Evolutionary conservation across 2,113 vertebrate genomes (phyloP).

Genomic region (Aspiorhynchus laticeps): DNA sequence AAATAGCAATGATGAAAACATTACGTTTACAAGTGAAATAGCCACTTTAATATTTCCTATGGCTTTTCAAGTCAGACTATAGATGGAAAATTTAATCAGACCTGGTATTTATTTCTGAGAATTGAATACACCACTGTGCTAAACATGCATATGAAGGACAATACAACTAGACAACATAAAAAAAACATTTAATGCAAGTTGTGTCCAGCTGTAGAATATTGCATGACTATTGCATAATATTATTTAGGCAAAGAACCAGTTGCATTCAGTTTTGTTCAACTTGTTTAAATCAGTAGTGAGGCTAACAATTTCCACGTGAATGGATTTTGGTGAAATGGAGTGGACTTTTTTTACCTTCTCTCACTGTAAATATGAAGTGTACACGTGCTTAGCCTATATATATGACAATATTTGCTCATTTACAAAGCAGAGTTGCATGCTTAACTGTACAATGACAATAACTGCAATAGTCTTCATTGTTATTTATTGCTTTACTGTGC

Average conservation of each 20-base stretch:
- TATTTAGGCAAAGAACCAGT: neutral
- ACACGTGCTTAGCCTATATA: neutral
- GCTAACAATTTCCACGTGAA: neutral
- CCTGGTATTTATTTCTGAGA: neutral
- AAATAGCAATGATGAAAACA: constrained; percentile 8
- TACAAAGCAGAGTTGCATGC: neutral
- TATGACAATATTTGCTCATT: neutral
- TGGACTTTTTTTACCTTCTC: neutral
- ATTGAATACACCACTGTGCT: neutral
- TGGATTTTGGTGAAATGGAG: neutral
- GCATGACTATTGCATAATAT: neutral
- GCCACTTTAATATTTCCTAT: neutral
- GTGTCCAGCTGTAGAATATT: neutral
- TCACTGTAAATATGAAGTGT: neutral
- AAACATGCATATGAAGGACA: neutral
- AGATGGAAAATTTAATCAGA: neutral
- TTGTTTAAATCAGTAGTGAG: neutral
- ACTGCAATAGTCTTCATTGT: neutral
- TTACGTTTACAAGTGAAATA: neutral
- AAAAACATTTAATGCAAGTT: neutral
- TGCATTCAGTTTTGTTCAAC: neutral
- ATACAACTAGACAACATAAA: neutral
- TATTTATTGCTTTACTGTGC: neutral
- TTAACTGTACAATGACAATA: neutral
- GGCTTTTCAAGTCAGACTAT: neutral